Evolutionary conservation across 2,888 invertebrate species (phyloP).

Genomic region (Podotricha telesiphe): DNA sequence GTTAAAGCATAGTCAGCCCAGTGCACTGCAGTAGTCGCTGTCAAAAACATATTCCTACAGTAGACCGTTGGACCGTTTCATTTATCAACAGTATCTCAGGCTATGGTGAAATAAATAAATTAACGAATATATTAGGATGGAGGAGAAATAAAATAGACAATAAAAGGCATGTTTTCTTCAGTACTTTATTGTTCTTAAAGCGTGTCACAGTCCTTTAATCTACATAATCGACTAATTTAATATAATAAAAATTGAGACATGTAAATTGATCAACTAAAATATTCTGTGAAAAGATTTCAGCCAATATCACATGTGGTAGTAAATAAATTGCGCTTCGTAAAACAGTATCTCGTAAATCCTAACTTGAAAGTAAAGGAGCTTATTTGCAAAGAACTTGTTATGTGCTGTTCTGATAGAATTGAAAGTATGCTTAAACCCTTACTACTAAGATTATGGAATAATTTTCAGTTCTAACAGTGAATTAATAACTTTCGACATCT

Average conservation of each 20-base stretch:
- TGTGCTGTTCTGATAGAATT: slow-evolving; percentile 8
- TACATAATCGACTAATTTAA: not conserved
- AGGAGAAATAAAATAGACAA: too few relatives aligned
- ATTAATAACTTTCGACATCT: too few relatives aligned
- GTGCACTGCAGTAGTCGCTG: not conserved
- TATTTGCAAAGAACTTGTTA: slow-evolving; percentile 18
- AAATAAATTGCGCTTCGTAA: slow-evolving; percentile 5
- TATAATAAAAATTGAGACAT: not conserved
- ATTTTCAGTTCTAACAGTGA: too few relatives aligned
- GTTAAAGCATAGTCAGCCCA: not conserved
- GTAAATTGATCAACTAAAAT: not conserved
- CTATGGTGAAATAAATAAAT: not conserved
- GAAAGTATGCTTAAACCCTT: slow-evolving; percentile 10
- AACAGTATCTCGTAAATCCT: slow-evolving; percentile 18
- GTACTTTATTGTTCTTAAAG: too few relatives aligned
- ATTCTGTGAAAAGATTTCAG: not conserved
- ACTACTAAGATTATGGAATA: not conserved
- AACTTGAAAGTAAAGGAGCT: slow-evolving; percentile 17
- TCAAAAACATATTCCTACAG: not conserved
- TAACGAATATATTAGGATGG: too few relatives aligned
- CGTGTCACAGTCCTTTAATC: too few relatives aligned
- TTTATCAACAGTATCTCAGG: slow-evolving; percentile 2
- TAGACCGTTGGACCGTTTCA: too few relatives aligned
- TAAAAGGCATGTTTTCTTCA: too few relatives aligned
- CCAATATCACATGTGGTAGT: not conserved